Evolutionary conservation across 2,113 vertebrate species (phyloP).

Genomic region (Nipponia nippon): DNA sequence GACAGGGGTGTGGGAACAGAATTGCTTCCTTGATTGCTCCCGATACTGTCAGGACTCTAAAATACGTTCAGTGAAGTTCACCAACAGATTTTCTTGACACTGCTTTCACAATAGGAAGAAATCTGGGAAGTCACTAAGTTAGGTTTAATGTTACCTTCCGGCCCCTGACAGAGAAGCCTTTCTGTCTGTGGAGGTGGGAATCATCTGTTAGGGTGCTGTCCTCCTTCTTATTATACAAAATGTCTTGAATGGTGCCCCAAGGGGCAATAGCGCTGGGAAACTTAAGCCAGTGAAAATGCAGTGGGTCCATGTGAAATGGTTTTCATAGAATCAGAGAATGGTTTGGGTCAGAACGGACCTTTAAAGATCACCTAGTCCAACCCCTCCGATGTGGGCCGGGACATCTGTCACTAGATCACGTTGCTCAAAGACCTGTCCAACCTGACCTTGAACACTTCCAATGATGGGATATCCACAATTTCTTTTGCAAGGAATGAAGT

Average conservation of each 20-base stretch:
- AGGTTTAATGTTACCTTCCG: background rate
- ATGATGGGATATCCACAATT: background rate
- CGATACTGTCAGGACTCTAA: background rate
- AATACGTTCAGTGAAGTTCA: background rate
- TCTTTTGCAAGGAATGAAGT: background rate
- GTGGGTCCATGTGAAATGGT: background rate
- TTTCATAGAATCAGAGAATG: background rate
- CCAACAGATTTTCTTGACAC: background rate
- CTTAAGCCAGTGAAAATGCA: background rate
- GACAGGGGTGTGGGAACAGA: background rate
- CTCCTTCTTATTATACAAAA: background rate
- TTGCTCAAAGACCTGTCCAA: background rate
- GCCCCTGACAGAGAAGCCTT: background rate
- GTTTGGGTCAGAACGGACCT: background rate
- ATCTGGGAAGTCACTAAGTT: background rate
- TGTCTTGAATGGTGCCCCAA: background rate
- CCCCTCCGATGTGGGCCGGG: background rate
- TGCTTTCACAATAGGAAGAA: background rate
- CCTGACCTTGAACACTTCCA: background rate
- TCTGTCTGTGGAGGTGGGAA: background rate
- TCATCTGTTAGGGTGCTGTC: background rate
- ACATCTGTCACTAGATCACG: background rate
- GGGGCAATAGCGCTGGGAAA: background rate
- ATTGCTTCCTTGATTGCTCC: background rate
- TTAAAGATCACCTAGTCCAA: background rate